These are phyloP conservation scores for Cliona cf. orientalis DNA, from an alignment of 37 sponge, comb jelly and placozoan genomes.

Conservation along the genomic window DNA sequence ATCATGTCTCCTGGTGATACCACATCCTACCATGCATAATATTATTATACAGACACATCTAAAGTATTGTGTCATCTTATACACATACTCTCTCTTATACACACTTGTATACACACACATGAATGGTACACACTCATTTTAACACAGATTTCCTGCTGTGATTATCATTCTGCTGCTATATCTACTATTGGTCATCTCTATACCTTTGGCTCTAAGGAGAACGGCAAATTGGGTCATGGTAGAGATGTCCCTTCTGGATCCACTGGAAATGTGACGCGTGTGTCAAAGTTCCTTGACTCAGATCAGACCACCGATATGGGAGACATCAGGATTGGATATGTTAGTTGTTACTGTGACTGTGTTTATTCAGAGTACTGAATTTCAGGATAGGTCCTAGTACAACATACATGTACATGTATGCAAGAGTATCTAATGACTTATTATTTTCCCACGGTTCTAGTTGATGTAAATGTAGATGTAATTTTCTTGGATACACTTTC, in stretches of 20 bases:
- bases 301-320: slow-evolving; percentile 39
- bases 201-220: slow-evolving; percentile 75
- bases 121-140: no score
- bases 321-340: slow-evolving; percentile 68
- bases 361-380: no score
- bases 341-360: slow-evolving; percentile 11
- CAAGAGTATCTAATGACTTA: no score
- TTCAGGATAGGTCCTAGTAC: neutral
- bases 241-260: neutral
- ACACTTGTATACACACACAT: no score
- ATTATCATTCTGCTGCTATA: slow-evolving; percentile 78
- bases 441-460: no score
- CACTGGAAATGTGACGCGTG: slow-evolving; percentile 12
- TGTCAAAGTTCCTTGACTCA: slow-evolving; percentile 22
- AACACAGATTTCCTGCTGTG: slow-evolving; percentile 70
- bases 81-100: no score
- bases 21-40: no score
- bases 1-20: no score
- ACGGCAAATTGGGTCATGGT: slow-evolving; percentile 69
- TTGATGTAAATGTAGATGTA: no score
- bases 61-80: no score
- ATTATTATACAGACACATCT: no score
- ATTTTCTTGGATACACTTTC: no score
- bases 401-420: neutral
- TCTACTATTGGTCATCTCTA: slow-evolving; percentile 69